These are phyloP conservation scores for Nothocercus nigrocapillus DNA, from an alignment of 2,113 vertebrate genomes.

Conservation along the genomic window DNA sequence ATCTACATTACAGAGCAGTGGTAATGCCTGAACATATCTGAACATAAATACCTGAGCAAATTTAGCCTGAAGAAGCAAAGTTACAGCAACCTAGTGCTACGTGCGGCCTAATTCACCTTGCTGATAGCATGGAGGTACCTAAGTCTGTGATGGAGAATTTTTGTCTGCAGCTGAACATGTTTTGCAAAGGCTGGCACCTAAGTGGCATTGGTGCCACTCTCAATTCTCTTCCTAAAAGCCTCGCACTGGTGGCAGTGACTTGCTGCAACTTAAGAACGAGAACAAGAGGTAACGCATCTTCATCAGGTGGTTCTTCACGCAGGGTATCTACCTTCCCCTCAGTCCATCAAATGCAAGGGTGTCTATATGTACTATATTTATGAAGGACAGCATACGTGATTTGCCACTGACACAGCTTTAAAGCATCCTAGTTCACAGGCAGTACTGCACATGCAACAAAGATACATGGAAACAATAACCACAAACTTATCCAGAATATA, in stretches of 20 bases:
- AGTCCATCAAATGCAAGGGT: not conserved
- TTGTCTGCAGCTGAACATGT: not conserved
- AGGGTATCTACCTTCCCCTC: not conserved
- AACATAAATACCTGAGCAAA: not conserved
- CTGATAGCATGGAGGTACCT: not conserved
- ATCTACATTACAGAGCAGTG: not conserved
- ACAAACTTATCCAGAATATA: not conserved
- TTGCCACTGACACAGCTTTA: not conserved
- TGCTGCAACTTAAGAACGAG: not conserved
- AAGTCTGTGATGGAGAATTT: not conserved
- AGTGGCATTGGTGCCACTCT: not conserved
- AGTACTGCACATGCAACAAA: not conserved
- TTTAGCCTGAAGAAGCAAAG: not conserved
- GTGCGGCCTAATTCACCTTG: not conserved
- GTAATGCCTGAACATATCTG: not conserved
- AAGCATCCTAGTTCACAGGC: not conserved
- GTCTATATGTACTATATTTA: not conserved
- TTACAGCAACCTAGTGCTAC: not conserved
- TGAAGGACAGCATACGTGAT: accelerated
- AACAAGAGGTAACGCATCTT: not conserved
- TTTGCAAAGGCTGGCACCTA: not conserved
- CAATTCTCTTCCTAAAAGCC: not conserved
- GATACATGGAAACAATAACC: not conserved
- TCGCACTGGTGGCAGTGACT: not conserved
- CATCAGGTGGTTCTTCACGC: not conserved